Conservation (phyloP, 53 echinoderm and acorn worm genomes). For the Temnopleurus reevesii region DNA sequence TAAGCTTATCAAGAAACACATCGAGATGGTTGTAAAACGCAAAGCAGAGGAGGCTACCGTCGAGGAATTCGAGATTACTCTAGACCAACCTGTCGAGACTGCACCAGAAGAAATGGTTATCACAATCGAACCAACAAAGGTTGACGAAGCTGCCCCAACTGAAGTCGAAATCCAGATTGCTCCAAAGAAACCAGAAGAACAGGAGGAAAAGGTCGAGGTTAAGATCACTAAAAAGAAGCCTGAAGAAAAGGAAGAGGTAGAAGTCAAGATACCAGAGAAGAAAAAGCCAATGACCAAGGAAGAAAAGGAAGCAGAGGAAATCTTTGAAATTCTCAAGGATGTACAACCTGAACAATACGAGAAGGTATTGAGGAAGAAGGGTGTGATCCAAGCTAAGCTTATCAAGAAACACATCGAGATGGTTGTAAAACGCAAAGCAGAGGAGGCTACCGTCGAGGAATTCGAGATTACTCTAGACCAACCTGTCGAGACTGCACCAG, state of each 20-base stretch:
- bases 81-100: slow-evolving; percentile 57
- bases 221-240: neutral
- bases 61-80: slow-evolving; percentile 42
- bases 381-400: slow-evolving; percentile 58
- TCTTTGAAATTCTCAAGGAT: slow-evolving; percentile 74
- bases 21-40: slow-evolving; percentile 63
- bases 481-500: slow-evolving; percentile 52
- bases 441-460: slow-evolving; percentile 64
- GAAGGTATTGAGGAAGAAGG: slow-evolving; percentile 59
- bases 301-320: slow-evolving; percentile 56
- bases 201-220: neutral
- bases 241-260: slow-evolving; percentile 23
- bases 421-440: slow-evolving; percentile 58
- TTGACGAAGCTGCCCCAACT: neutral
- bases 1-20: slow-evolving; percentile 63
- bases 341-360: slow-evolving; percentile 64
- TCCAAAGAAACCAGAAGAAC: neutral
- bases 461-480: slow-evolving; percentile 5
- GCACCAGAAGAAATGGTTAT: slow-evolving; percentile 20
- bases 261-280: neutral
- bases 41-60: slow-evolving; percentile 67
- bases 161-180: neutral
- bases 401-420: slow-evolving; percentile 66
- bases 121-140: neutral
- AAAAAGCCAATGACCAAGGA: slow-evolving; percentile 8